These are phyloP conservation scores for Danaus plexippus DNA, from an alignment of 1,140 invertebrate species.

Conservation along the genomic window DNA sequence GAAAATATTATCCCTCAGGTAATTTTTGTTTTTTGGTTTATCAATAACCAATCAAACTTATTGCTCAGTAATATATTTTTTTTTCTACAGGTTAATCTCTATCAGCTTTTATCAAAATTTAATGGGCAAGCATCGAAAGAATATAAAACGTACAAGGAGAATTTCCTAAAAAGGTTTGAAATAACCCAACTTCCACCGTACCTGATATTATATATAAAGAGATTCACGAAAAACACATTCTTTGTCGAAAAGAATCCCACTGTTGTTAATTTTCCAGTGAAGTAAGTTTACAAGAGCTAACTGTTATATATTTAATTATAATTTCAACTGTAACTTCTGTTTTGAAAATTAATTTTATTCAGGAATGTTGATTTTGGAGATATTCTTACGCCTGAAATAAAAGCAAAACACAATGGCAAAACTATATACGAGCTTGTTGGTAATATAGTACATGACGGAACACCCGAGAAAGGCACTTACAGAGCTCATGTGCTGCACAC, in stretches of 20 bases:
- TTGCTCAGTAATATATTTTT: conserved; percentile 19
- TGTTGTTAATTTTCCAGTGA: conserved; percentile 99
- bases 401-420: conserved; percentile 83
- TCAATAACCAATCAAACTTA: conserved; percentile 6
- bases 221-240: conserved; percentile 99
- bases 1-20: conserved; percentile 99
- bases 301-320: conserved; percentile 16
- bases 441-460: conserved; percentile 98
- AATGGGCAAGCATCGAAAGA: conserved; percentile 97
- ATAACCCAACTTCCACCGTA: conserved; percentile 96
- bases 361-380: conserved; percentile 98
- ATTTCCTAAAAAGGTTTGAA: conserved; percentile 97
- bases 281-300: conserved; percentile 76
- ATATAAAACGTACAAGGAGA: conserved; percentile 99
- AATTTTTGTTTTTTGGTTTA: conserved; percentile 6
- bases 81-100: conserved; percentile 91
- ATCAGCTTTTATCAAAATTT: conserved; percentile 94
- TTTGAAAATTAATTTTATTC: conserved; percentile 5
- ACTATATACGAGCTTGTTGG: conserved; percentile 95
- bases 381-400: conserved; percentile 88
- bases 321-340: conserved; percentile 1
- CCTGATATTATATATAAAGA: conserved; percentile 96
- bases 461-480: conserved; percentile 94
- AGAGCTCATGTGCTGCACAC: conserved; percentile 96
- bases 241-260: conserved; percentile 99